These are phyloP conservation scores for Xyrichtys novacula DNA, from an alignment of 2,797 vertebrate genomes.

Conservation along the genomic window DNA sequence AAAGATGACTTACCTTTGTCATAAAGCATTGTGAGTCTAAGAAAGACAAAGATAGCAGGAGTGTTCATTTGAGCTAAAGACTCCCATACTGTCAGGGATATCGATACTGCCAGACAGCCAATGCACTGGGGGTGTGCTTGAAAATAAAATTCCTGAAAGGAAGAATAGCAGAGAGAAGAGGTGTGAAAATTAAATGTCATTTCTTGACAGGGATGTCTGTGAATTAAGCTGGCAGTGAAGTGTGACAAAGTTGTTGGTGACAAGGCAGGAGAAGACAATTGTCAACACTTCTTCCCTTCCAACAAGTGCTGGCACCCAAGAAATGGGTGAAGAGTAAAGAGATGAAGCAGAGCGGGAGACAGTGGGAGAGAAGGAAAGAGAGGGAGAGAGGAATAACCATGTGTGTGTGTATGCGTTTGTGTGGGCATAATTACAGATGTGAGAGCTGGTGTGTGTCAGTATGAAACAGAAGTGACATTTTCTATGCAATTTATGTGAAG, in stretches of 20 bases:
- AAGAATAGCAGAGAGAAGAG: conserved; percentile 77
- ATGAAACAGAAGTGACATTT: conserved; percentile 13
- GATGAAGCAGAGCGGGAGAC: conserved; percentile 56
- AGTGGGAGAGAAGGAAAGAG: conserved; percentile 11
- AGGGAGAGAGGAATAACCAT: conserved; percentile 1
- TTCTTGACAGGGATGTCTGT: conserved; percentile 83
- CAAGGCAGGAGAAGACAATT: conserved; percentile 83
- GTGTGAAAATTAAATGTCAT: conserved; percentile 87
- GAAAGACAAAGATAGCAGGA: conserved; percentile 66
- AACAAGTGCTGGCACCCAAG: conserved; percentile 78
- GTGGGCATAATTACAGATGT: not conserved
- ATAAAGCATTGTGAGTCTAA: conserved; percentile 51
- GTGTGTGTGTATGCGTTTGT: conserved; percentile 11
- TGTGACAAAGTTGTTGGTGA: conserved; percentile 86
- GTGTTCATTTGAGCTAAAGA: conserved; percentile 68
- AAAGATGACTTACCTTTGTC: conserved; percentile 58
- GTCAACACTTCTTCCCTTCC: conserved; percentile 82
- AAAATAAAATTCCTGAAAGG: conserved; percentile 75
- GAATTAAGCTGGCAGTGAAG: conserved; percentile 84
- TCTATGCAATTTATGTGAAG: not conserved
- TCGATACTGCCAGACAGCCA: conserved; percentile 74
- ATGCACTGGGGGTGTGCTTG: conserved; percentile 65
- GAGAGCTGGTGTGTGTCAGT: not conserved
- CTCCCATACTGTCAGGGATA: conserved; percentile 74
- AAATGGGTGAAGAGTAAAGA: conserved; percentile 68